Evolutionary conservation across 2,888 invertebrate genomes (phyloP), one percentile per base, ranked within the genome.

Genomic region (Hydroisotoma schaefferi): DNA sequence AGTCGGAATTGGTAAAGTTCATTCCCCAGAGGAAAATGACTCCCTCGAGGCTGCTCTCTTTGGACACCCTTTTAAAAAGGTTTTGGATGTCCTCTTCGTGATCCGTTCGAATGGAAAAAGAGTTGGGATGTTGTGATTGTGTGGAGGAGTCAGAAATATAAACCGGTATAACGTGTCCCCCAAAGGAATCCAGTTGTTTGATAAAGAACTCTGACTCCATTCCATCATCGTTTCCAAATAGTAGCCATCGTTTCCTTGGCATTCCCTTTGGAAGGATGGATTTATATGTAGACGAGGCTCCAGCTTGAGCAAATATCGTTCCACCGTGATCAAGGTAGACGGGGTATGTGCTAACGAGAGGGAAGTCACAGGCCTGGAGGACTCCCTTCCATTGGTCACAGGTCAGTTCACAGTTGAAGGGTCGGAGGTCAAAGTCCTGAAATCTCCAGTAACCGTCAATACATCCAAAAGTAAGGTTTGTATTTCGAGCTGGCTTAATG

Each of bases 381-480:
- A 64, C 51, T 25, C 8, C 43, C 22, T 22, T 38, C 64, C 64
- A 64, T 12, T 55, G 55, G 1, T 53, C 48, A 2, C 47, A 51
- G 1, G 20, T 20, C 4, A 64, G 57, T 5, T 60, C 47, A 20
- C 58, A 57, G 26, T 61, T 48, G 46, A 47, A 55, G 6, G 57
- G 54, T 6, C 64, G 44, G 2, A 64, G 47, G 15, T 55, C 52
- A 6, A 46, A 57, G 33, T 64, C 64, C 10, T 56, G 43, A 33
- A 60, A 61, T 0, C 57, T 22, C 64, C 64, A 64, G 18, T 61
- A 64, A 2, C 57, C 58, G n/a, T 61, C 61, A 26, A 64, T 20
- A 10, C 60, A 44, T 22, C 64, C 64, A 18, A 64, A 60, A 18
- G 57, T 55, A 18, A 53, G 29, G 25, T 52, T 46, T 4, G 58